Base-by-base conservation (phyloP, 2,888 invertebrate species). In the Neoaliturus tenellus region DNA sequence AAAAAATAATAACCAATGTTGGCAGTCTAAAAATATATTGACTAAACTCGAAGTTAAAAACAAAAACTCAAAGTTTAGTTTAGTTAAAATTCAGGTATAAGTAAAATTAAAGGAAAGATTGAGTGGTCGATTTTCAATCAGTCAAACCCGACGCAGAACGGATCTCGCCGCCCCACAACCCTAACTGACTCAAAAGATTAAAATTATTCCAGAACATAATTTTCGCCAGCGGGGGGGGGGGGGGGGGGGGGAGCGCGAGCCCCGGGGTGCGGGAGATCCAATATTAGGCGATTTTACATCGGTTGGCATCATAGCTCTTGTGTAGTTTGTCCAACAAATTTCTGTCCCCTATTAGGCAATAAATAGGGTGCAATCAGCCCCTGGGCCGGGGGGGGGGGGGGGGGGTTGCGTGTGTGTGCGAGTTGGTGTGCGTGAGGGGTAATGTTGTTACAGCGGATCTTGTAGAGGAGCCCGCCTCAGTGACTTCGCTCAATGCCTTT, bases 121-220 rank as follows among this genome's bases (percentile, higher is more conserved):
- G n/a, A n/a, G n/a, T n/a, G n/a, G n/a, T n/a, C n/a, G 44, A 14
- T 44, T 35, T 44, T 44, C 44, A 44, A 44, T 44, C 44, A 44
- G 14, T 44, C 35, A 35, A 35, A 35, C 44, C 44, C 44, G 6
- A 44, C 17, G 17, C 12, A 12, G 12, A 44, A 44, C 44, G 44
- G 44, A 44, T 44, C 14, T 4, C 48, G n/a, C 48, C 3, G 23
- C 78, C 55, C n/a, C 12, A 28, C 20, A 25, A 25, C 73, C 33
- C 55, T 78, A 78, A 55, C 78, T 55, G 48, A 55, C 78, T 78
- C 78, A 55, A 33, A 25, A 78, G 78, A 78, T 78, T 78, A 78
- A 78, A 78, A 78, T 78, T 78, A 78, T 78, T 78, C 78, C 78
- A 78, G 78, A 78, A 78, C 78, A 78, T 78, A 78, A 78, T 78